Percentiles rank a stretch among this genome's conserved stretches.
phyloP scores from a whole-genome alignment of 2,888 invertebrate genomes.

The Acheta domesticus region DNA sequence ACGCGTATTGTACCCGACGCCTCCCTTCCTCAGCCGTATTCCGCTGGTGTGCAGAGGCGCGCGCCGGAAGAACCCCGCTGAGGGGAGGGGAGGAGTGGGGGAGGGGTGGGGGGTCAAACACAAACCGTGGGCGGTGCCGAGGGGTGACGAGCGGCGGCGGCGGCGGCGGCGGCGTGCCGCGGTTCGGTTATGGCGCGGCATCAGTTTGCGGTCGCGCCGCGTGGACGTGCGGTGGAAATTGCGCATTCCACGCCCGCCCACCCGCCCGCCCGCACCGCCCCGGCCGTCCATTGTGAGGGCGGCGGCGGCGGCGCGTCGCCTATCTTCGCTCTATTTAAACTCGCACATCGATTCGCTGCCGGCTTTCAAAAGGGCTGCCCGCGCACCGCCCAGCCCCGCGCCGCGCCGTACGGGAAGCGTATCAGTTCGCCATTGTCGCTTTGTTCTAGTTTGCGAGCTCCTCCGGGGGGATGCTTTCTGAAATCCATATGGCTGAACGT shows the following conservation, averaged over 20 bases:
- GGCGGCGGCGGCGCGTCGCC: background rate
- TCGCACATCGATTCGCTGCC: background rate
- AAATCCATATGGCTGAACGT: background rate
- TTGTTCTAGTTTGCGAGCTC: slow-evolving; percentile 3
- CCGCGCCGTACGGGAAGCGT: background rate
- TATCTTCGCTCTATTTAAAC: slow-evolving; percentile 10
- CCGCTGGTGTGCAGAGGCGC: too few species aligned
- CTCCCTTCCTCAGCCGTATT: too few species aligned
- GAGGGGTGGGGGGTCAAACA: background rate
- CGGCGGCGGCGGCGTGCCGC: background rate
- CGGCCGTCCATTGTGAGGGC: too few species aligned
- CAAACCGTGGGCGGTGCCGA: background rate
- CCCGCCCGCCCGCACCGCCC: too few species aligned
- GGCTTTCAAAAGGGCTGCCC: background rate
- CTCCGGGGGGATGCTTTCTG: background rate
- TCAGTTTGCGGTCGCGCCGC: background rate
- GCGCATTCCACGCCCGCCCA: background rate
- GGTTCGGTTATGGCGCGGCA: slow-evolving; percentile 18
- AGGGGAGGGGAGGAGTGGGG: background rate
- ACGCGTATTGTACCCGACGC: too few species aligned
- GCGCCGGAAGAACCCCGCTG: too few species aligned
- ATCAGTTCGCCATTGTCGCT: background rate
- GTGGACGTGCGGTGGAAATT: background rate
- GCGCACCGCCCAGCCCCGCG: background rate
- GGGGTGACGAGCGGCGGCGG: background rate